These are phyloP conservation scores for Dilophus febrilis DNA, from an alignment of 2,888 invertebrate species.

Conservation along the genomic window DNA sequence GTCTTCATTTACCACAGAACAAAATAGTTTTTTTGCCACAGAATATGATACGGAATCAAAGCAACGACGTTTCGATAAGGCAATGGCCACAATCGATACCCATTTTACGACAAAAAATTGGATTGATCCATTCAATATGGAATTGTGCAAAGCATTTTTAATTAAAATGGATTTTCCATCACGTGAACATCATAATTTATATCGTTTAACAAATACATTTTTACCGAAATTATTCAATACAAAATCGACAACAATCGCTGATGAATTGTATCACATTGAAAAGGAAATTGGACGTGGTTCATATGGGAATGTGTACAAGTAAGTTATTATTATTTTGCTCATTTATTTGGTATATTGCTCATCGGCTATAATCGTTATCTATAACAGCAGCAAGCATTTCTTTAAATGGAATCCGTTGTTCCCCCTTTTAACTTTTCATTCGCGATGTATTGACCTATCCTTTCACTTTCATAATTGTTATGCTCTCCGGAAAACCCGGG, in stretches of 20 bases:
- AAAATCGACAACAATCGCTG: constrained; percentile 35
- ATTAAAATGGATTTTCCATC: constrained; percentile 56
- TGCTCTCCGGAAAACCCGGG: too few relatives aligned
- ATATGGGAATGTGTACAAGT: constrained; percentile 69
- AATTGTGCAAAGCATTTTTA: constrained; percentile 51
- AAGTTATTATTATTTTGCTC: constrained; percentile 32
- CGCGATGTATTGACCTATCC: too few relatives aligned
- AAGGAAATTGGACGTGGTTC: constrained; percentile 72
- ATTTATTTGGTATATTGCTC: too few relatives aligned
- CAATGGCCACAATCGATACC: constrained; percentile 23
- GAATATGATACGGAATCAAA: constrained; percentile 27
- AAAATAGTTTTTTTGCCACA: constrained; percentile 29
- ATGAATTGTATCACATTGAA: constrained; percentile 44
- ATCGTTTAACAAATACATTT: constrained; percentile 37
- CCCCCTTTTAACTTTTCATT: too few relatives aligned
- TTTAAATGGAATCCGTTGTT: too few relatives aligned
- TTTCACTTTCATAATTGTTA: too few relatives aligned
- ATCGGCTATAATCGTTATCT: too few relatives aligned
- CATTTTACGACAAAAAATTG: constrained; percentile 22
- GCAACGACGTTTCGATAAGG: constrained; percentile 24
- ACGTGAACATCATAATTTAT: constrained; percentile 39
- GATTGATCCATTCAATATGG: constrained; percentile 71
- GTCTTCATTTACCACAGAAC: constrained; percentile 23
- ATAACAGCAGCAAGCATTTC: too few relatives aligned
- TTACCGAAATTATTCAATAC: constrained; percentile 42